phyloP scores from a whole-genome alignment of 2,888 invertebrate genomes.

The Tenodera sinensis region DNA sequence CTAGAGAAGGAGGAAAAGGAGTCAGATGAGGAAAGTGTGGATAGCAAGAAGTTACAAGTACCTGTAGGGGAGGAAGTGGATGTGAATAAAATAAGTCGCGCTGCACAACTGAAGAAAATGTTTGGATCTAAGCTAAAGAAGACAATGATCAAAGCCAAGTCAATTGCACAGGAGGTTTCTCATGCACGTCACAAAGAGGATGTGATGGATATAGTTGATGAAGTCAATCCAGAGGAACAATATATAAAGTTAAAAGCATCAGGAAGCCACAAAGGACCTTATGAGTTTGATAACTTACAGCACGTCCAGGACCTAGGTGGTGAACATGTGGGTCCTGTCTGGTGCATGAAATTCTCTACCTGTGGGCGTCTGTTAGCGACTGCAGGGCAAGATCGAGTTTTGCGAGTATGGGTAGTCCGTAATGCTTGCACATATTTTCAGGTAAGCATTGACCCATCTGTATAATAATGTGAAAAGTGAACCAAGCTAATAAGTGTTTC shows the following conservation, averaged over 20 bases:
- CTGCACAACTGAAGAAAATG: constrained; percentile 64
- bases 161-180: constrained; percentile 76
- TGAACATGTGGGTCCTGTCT: constrained; percentile 89
- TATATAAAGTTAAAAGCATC: constrained; percentile 89
- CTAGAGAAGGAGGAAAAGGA: constrained; percentile 62
- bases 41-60: constrained; percentile 57
- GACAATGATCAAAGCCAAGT: constrained; percentile 87
- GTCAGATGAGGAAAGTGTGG: constrained; percentile 72
- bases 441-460: not conserved
- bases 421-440: constrained; percentile 84
- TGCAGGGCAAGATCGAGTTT: constrained; percentile 92
- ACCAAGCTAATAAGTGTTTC: too few relatives aligned
- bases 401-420: constrained; percentile 91
- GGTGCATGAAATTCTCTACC: constrained; percentile 98
- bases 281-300: constrained; percentile 89
- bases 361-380: constrained; percentile 94
- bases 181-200: constrained; percentile 86
- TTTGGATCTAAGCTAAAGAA: constrained; percentile 87
- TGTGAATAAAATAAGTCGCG: constrained; percentile 49
- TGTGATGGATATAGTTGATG: constrained; percentile 78
- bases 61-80: constrained; percentile 52
- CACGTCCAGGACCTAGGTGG: constrained; percentile 79
- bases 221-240: constrained; percentile 63
- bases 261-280: constrained; percentile 94
- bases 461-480: too few relatives aligned